These are phyloP conservation scores for Corapipo altera DNA, from an alignment of 2,113 vertebrate genomes.

Conservation along the genomic window DNA sequence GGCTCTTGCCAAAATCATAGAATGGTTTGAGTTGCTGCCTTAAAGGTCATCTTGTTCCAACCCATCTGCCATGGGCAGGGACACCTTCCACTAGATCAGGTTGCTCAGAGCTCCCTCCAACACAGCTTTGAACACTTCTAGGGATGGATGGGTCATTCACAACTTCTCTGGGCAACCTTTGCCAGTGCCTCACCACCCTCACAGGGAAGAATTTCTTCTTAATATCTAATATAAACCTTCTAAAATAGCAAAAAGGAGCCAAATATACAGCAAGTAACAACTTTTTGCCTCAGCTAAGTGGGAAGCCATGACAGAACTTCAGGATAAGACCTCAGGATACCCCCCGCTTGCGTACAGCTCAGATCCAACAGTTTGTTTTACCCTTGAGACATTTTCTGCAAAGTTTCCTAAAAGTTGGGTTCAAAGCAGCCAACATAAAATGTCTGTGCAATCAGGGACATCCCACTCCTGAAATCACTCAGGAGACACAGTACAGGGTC, in stretches of 20 bases:
- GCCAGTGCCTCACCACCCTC: background rate
- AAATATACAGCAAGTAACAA: background rate
- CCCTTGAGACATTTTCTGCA: background rate
- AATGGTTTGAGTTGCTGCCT: background rate
- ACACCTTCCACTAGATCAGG: background rate
- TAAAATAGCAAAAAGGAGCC: background rate
- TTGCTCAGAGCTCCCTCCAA: rapidly evolving
- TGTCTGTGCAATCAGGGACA: background rate
- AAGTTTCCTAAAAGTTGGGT: background rate
- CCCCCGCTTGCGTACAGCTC: background rate
- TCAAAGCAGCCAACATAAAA: background rate
- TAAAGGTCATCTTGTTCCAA: background rate
- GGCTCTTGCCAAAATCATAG: background rate
- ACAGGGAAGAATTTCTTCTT: background rate
- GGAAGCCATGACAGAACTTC: background rate
- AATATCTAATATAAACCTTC: background rate
- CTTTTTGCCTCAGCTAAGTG: background rate
- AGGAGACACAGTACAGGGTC: rapidly evolving
- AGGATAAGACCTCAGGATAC: background rate
- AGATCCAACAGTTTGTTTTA: background rate
- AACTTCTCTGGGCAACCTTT: background rate
- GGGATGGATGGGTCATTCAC: background rate
- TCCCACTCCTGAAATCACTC: background rate
- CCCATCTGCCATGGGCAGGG: background rate
- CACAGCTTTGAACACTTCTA: background rate